Evolutionary conservation across 2,797 vertebrate genomes (phyloP).

Genomic region (Centropyge bicolor): DNA sequence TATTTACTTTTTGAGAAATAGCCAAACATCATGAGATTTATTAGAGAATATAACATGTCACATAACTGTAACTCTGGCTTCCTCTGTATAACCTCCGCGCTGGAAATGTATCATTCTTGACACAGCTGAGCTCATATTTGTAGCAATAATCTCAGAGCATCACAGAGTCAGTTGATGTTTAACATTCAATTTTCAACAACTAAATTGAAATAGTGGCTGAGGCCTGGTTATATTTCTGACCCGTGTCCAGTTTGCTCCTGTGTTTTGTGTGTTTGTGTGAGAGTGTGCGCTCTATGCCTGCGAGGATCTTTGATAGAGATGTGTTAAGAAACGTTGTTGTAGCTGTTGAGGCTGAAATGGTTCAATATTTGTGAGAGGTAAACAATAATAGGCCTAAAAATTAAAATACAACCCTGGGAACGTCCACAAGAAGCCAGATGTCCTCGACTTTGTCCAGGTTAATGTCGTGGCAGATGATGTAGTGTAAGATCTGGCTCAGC

Average conservation of each 20-base stretch:
- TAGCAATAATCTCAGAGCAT: constrained; percentile 1
- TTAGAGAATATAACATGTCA: background rate
- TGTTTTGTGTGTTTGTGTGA: background rate
- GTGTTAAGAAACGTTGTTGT: background rate
- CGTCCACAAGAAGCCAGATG: too few relatives aligned
- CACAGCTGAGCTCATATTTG: background rate
- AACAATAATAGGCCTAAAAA: background rate
- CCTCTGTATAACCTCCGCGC: background rate
- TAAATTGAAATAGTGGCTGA: background rate
- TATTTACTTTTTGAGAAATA: background rate
- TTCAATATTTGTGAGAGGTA: background rate
- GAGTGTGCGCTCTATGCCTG: background rate
- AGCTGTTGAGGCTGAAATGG: background rate
- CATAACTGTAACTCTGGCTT: background rate
- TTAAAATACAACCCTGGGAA: too few relatives aligned
- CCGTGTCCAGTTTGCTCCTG: background rate
- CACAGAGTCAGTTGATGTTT: background rate
- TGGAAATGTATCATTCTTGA: background rate
- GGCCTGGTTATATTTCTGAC: background rate
- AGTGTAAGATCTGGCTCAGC: too few relatives aligned
- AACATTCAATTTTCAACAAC: background rate
- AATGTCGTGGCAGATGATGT: too few relatives aligned
- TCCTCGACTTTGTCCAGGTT: too few relatives aligned
- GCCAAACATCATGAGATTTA: background rate
- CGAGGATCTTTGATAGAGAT: background rate